Percentiles rank a stretch among this genome's conserved stretches.
Conservation (phyloP, 2,888 invertebrate genomes). For the Sarcophaga variegata region DNA sequence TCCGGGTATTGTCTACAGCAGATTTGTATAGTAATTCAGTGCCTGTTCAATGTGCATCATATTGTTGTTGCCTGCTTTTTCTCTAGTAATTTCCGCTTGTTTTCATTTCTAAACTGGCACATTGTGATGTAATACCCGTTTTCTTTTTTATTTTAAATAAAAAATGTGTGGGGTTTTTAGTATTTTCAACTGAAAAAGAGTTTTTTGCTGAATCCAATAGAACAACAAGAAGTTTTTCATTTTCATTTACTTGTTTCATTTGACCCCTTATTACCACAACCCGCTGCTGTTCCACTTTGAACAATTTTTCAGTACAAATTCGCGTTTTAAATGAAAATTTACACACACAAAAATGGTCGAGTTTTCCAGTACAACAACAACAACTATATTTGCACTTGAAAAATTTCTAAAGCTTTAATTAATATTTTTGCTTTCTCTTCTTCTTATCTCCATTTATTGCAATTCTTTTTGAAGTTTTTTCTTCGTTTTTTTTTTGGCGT, state of each 20-base stretch:
- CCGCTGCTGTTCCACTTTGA: too few relatives aligned
- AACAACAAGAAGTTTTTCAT: not conserved
- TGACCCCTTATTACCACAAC: too few relatives aligned
- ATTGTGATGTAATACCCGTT: too few relatives aligned
- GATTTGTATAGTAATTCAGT: too few relatives aligned
- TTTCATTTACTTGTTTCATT: too few relatives aligned
- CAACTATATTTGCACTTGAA: not conserved
- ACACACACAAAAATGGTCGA: too few relatives aligned
- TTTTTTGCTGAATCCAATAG: not conserved
- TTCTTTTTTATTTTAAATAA: not conserved
- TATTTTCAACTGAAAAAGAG: not conserved
- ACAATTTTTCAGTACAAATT: too few relatives aligned
- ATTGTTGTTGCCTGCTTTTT: not conserved
- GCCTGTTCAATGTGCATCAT: not conserved
- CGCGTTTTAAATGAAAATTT: too few relatives aligned
- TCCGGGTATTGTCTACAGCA: too few relatives aligned
- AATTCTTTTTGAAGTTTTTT: too few relatives aligned
- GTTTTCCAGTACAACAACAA: not conserved
- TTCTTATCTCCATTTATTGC: not conserved
- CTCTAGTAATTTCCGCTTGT: not conserved
- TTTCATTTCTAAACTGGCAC: constrained; percentile 14
- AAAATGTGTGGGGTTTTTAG: not conserved
- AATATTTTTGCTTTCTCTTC: constrained; percentile 6
- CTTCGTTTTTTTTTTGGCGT: not conserved
- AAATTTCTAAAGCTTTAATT: constrained; percentile 40